Conservation (phyloP, 1,140 invertebrate species). For the Apolygus lucorum region DNA sequence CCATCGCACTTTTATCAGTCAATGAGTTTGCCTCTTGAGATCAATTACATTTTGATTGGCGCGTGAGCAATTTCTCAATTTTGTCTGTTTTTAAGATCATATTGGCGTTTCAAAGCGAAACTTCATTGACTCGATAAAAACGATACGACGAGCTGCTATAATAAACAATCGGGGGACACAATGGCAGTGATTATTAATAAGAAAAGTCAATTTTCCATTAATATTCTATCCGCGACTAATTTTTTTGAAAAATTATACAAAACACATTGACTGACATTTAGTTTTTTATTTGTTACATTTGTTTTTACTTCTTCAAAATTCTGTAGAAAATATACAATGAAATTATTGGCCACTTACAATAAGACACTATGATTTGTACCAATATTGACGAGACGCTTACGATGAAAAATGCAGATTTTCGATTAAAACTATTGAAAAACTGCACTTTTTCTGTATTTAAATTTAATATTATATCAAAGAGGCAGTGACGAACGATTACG, state of each 20-base stretch:
- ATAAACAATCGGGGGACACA: background rate
- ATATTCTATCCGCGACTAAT: background rate
- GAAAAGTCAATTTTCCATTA: background rate
- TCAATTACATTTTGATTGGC: background rate
- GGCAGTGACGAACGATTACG: slow-evolving; percentile 19
- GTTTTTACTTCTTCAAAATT: slow-evolving; percentile 4
- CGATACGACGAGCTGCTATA: background rate
- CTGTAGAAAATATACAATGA: slow-evolving; percentile 19
- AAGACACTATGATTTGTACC: slow-evolving; percentile 26
- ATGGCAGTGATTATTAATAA: background rate
- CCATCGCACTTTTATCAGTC: background rate
- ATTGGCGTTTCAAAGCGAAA: background rate
- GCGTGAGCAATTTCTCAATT: background rate
- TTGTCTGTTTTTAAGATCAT: background rate
- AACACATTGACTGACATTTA: background rate
- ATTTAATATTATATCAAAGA: background rate
- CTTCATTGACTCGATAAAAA: background rate
- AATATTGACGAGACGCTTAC: slow-evolving; percentile 18
- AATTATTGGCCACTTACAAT: slow-evolving; percentile 20
- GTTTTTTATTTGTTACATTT: background rate
- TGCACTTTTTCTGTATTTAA: slow-evolving; percentile 14
- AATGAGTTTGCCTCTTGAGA: background rate
- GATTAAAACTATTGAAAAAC: slow-evolving; percentile 2
- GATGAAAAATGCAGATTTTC: slow-evolving; percentile 2
- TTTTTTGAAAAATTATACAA: too few species aligned